These are phyloP conservation scores for Eulemur macaco DNA, from an alignment of 2,113 vertebrate genomes.

Conservation along the genomic window DNA sequence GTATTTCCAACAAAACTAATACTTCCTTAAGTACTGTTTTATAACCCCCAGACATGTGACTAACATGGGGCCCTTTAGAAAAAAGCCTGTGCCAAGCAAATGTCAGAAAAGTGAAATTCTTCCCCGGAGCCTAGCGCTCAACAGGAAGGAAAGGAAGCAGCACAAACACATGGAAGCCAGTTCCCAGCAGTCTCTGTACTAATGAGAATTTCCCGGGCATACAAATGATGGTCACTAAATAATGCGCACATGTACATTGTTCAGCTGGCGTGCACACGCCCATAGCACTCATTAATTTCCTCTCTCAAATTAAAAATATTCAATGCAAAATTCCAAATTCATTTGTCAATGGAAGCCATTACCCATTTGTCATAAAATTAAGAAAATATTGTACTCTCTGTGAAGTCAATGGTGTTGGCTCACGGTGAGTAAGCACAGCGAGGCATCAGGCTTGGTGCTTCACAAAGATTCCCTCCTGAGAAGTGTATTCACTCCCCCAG, in stretches of 20 bases:
- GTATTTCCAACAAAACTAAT: background rate
- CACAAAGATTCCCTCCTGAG: background rate
- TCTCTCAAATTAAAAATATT: background rate
- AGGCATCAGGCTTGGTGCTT: rapidly evolving
- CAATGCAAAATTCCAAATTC: background rate
- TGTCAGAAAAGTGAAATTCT: background rate
- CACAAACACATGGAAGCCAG: background rate
- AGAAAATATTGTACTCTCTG: background rate
- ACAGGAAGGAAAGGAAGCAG: background rate
- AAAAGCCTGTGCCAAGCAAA: background rate
- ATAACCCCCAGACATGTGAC: background rate
- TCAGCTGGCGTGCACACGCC: background rate
- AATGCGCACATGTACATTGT: background rate
- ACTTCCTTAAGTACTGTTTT: background rate
- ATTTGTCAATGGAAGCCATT: background rate
- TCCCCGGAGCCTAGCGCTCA: background rate
- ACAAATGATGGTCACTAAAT: background rate
- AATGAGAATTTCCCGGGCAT: background rate
- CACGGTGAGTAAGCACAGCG: background rate
- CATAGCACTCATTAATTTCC: background rate
- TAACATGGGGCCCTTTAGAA: background rate
- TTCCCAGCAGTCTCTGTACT: background rate
- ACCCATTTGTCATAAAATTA: background rate
- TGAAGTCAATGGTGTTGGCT: background rate
- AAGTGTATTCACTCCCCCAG: background rate